Evolutionary conservation across 2,797 vertebrate genomes (phyloP), one percentile per base, ranked within the genome.

Genomic region (Eupleurogrammus muticus): DNA sequence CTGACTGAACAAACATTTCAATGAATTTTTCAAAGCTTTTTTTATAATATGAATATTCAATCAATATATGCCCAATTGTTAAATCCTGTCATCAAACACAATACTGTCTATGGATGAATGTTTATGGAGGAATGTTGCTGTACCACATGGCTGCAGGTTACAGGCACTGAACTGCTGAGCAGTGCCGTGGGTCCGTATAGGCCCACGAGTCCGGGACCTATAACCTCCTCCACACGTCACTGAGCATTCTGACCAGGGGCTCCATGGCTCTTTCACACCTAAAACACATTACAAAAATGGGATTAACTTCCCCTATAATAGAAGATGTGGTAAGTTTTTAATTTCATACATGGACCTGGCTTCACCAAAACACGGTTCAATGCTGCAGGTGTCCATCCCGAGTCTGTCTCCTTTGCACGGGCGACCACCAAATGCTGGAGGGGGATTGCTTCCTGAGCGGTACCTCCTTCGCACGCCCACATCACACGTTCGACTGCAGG

Each of bases 141-240:
- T 92, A 88, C 94, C 90, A 69, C 96, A 97, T 19, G 95, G 93
- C 34, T 94, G 93, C 55, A 95, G 92, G 77, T 92, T 94, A 52
- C 96, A 97, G 86, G 94, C 91, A 1, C 94, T 94, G 87, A 97
- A 97, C 81, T 94, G 94, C 70, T 93, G 94, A 7, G 94, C 86
- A 0, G 95, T 91, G 17, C 94, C 93, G 1, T 93, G 91, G 16
- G 79, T 71, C 6, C 75, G 73, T 16, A 91, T 47, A 0, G 93
- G 86, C 0, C 93, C 92, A 0, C 89, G 90, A 10, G 94, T 96
- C 73, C 96, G 85, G 61, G 93, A 96, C 79, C 92, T 89, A 81
- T 96, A 97, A 16, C 96, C 96, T 0, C 95, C 95, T 3, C 96
- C 96, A 5, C 96, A 97, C 1, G 95, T 89, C 50, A 96, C 96